phyloP scores from a whole-genome alignment of 2,113 vertebrate species.

The Uria aalge region DNA sequence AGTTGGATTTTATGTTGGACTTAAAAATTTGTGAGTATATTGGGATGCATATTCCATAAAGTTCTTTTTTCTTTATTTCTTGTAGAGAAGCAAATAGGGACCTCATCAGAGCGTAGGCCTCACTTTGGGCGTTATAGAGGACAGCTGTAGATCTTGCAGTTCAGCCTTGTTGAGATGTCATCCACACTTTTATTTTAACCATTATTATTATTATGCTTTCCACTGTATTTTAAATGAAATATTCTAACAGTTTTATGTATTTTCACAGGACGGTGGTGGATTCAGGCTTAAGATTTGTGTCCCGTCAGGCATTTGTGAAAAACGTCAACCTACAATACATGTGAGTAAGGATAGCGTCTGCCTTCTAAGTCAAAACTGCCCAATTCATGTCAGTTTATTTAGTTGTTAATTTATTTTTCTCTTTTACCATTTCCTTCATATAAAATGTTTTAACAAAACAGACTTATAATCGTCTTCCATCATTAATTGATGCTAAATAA shows the following conservation, averaged over 20 bases:
- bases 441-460: neutral
- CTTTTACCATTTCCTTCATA: neutral
- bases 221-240: neutral
- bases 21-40: slow-evolving; percentile 93
- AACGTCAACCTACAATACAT: slow-evolving; percentile 91
- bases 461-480: neutral
- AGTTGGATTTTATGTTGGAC: slow-evolving; percentile 87
- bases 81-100: neutral
- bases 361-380: neutral
- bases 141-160: neutral
- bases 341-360: slow-evolving; percentile 78
- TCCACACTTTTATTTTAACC: neutral
- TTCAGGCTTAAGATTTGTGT: slow-evolving; percentile 89
- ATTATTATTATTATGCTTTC: neutral
- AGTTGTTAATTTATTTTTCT: neutral
- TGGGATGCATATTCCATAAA: neutral
- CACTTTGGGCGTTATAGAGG: neutral
- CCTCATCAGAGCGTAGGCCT: neutral
- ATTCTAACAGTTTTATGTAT: neutral
- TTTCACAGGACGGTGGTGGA: slow-evolving; percentile 90
- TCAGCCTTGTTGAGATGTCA: neutral
- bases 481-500: neutral
- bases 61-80: neutral
- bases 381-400: neutral
- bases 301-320: slow-evolving; percentile 89